Evolutionary conservation across 2,797 vertebrate species (phyloP).

Genomic region (Melanotaenia maccullochi): DNA sequence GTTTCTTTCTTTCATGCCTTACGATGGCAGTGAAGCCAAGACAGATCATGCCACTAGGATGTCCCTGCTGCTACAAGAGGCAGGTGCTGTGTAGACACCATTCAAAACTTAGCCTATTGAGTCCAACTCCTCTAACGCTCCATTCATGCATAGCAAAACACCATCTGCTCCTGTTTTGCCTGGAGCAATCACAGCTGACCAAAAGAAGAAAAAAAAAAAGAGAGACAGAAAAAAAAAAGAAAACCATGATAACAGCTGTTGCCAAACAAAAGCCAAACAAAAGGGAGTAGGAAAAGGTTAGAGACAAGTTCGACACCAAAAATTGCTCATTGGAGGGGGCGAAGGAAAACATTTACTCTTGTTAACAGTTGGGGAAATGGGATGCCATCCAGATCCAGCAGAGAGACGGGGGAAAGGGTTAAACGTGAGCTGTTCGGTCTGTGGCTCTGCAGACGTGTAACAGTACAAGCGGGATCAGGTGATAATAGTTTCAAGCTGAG

Average conservation of each 20-base stretch:
- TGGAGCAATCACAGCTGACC: slow-evolving; percentile 99
- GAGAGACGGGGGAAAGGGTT: slow-evolving; percentile 77
- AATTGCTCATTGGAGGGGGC: slow-evolving; percentile 88
- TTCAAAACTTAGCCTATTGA: slow-evolving; percentile 99
- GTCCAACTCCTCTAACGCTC: slow-evolving; percentile 95
- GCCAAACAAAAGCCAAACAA: slow-evolving; percentile 99
- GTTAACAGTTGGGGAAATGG: slow-evolving; percentile 56
- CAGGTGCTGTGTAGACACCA: slow-evolving; percentile 99
- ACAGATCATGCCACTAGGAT: slow-evolving; percentile 90
- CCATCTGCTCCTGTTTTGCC: slow-evolving; percentile 99
- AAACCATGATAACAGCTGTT: slow-evolving; percentile 99
- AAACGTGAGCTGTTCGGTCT: slow-evolving; percentile 85
- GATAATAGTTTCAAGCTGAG: slow-evolving; percentile 78
- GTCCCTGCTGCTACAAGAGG: slow-evolving; percentile 91
- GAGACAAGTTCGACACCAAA: slow-evolving; percentile 89
- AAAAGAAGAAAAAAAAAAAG: slow-evolving; percentile 86
- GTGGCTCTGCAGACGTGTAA: slow-evolving; percentile 75
- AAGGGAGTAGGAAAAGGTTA: slow-evolving; percentile 93
- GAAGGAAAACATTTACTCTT: slow-evolving; percentile 84
- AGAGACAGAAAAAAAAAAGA: slow-evolving; percentile 87
- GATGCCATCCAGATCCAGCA: slow-evolving; percentile 80
- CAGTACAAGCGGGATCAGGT: slow-evolving; percentile 80
- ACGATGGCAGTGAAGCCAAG: slow-evolving; percentile 76
- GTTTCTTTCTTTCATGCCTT: slow-evolving; percentile 72
- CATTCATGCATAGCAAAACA: slow-evolving; percentile 99